Percentiles rank a stretch among this genome's conserved stretches.
These are phyloP conservation scores for Eulemur rufifrons DNA, from an alignment of 2,113 vertebrate genomes.

Conservation along the genomic window DNA sequence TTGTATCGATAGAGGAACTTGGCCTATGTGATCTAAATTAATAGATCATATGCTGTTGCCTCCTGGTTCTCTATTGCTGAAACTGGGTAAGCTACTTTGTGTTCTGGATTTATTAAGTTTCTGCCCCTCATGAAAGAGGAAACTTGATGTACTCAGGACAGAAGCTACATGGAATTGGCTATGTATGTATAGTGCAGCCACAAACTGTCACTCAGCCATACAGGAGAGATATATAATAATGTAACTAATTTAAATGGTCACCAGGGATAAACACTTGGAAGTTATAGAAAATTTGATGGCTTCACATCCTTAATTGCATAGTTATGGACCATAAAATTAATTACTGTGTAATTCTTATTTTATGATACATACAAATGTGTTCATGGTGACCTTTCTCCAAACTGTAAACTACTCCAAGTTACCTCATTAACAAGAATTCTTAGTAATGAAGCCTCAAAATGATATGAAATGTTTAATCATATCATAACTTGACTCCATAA, in stretches of 20 bases:
- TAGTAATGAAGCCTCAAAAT: not conserved
- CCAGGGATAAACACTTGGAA: not conserved
- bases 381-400: conserved; percentile 31
- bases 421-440: conserved; percentile 17
- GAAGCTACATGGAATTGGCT: not conserved
- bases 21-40: not conserved
- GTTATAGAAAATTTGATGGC: not conserved
- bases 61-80: not conserved
- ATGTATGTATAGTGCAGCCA: not conserved
- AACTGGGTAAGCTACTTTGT: not conserved
- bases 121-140: not conserved
- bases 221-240: not conserved
- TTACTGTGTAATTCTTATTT: conserved; percentile 45
- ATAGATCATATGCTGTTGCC: not conserved
- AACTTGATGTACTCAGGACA: not conserved
- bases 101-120: not conserved
- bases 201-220: not conserved
- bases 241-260: not conserved
- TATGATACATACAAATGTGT: conserved; percentile 30
- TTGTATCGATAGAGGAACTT: not conserved
- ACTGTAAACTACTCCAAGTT: not conserved
- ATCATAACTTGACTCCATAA: not conserved
- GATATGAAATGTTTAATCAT: not conserved
- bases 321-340: conserved; percentile 52
- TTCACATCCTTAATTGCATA: conserved; percentile 42